These are phyloP conservation scores for Corydoras sp. DNA, from an alignment of 2,113 vertebrate species.

Conservation along the genomic window DNA sequence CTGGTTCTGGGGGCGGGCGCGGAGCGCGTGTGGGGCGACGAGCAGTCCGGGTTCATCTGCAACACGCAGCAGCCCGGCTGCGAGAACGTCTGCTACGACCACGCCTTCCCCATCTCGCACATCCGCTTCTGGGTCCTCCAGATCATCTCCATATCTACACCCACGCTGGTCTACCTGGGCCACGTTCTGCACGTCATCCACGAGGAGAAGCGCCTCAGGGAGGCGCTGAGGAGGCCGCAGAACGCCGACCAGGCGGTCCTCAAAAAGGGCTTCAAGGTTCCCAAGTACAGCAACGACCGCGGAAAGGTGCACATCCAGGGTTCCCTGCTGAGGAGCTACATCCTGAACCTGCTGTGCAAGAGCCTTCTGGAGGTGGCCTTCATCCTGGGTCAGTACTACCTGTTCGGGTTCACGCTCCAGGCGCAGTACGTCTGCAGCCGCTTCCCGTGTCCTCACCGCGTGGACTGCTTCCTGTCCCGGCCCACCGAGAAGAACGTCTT, in stretches of 20 bases:
- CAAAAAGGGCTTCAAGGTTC: slow-evolving; percentile 19
- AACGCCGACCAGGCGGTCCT: slow-evolving; percentile 23
- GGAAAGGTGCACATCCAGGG: slow-evolving; percentile 85
- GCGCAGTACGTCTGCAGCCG: slow-evolving; percentile 75
- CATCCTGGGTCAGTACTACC: slow-evolving; percentile 85
- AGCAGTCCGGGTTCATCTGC: slow-evolving; percentile 90
- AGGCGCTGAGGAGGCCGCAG: slow-evolving; percentile 64
- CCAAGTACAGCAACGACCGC: slow-evolving; percentile 70
- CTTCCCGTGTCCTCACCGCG: slow-evolving; percentile 86
- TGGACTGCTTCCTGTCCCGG: slow-evolving; percentile 94
- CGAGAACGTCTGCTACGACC: slow-evolving; percentile 93
- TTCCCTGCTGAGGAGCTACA: slow-evolving; percentile 81
- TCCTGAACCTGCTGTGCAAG: slow-evolving; percentile 85
- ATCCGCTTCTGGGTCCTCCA: slow-evolving; percentile 96
- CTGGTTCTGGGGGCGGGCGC: slow-evolving; percentile 81
- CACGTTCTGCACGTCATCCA: slow-evolving; percentile 89
- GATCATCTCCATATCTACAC: slow-evolving; percentile 91
- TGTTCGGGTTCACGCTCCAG: slow-evolving; percentile 84
- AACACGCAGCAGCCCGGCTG: slow-evolving; percentile 95
- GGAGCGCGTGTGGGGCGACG: slow-evolving; percentile 93
- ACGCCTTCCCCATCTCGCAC: slow-evolving; percentile 94
- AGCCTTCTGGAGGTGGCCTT: slow-evolving; percentile 83
- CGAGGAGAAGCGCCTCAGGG: slow-evolving; percentile 79
- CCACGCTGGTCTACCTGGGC: slow-evolving; percentile 89
- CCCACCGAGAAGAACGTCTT: slow-evolving; percentile 94